Conservation (phyloP, 2,113 vertebrate genomes). For the Gulo gulo region DNA sequence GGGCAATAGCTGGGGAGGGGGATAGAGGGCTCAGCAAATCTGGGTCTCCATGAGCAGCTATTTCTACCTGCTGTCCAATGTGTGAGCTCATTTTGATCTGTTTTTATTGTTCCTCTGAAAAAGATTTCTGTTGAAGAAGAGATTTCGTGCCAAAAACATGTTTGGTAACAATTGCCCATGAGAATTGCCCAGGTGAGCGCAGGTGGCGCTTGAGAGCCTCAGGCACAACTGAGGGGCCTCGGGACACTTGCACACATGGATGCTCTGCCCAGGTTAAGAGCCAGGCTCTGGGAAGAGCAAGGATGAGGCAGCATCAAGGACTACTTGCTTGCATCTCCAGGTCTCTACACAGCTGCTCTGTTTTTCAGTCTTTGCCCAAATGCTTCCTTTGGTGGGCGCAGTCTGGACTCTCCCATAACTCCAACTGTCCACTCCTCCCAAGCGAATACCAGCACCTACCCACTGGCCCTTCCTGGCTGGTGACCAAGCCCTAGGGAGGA, state of each 20-base stretch:
- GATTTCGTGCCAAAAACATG: not conserved
- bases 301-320: no score
- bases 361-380: not conserved
- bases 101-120: not conserved
- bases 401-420: not conserved
- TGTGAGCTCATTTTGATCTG: not conserved
- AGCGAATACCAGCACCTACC: no score
- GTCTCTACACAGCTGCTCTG: fast-evolving
- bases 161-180: not conserved
- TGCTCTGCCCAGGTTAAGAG: not conserved
- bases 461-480: not conserved
- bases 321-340: not conserved
- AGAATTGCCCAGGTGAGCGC: not conserved
- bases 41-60: not conserved
- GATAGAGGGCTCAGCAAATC: not conserved
- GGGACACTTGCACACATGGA: not conserved
- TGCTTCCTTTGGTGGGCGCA: not conserved
- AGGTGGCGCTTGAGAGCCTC: not conserved
- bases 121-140: not conserved
- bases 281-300: not conserved
- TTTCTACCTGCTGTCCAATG: not conserved
- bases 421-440: fast-evolving
- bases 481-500: not conserved
- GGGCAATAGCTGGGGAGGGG: not conserved
- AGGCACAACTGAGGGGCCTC: not conserved